These are phyloP conservation scores for Elachura formosa DNA, from an alignment of 2,113 vertebrate species.

Conservation along the genomic window DNA sequence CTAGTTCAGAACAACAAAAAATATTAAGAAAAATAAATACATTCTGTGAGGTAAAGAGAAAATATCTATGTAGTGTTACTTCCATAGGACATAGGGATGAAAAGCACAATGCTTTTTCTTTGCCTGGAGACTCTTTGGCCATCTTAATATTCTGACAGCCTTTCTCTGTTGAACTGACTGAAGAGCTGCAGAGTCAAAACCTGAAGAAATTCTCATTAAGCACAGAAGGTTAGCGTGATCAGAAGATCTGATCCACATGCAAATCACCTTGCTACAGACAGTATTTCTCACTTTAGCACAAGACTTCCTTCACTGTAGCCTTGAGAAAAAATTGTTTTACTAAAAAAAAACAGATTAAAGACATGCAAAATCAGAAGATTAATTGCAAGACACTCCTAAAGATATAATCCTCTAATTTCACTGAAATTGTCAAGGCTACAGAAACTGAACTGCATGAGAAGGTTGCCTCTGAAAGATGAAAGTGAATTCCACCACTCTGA, in stretches of 20 bases:
- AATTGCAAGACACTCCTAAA: neutral
- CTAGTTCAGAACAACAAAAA: neutral
- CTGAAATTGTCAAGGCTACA: neutral
- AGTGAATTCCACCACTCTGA: neutral
- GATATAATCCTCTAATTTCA: neutral
- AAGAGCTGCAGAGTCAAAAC: neutral
- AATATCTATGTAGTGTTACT: neutral
- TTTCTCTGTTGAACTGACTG: neutral
- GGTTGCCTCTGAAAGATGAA: neutral
- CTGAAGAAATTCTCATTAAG: neutral
- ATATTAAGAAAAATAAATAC: neutral
- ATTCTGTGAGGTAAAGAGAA: neutral
- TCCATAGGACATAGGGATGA: neutral
- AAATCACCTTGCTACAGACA: neutral
- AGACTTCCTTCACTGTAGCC: neutral
- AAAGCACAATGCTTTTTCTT: neutral
- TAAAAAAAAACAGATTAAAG: neutral
- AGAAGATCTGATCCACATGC: neutral
- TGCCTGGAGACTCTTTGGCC: neutral
- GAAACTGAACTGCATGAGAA: neutral
- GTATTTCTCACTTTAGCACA: neutral
- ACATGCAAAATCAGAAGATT: neutral
- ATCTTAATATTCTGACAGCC: neutral
- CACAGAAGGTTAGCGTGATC: neutral
- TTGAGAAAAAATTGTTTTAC: neutral